These are phyloP conservation scores for Galerucella pusilla DNA, from an alignment of 2,888 invertebrate genomes.

Conservation along the genomic window DNA sequence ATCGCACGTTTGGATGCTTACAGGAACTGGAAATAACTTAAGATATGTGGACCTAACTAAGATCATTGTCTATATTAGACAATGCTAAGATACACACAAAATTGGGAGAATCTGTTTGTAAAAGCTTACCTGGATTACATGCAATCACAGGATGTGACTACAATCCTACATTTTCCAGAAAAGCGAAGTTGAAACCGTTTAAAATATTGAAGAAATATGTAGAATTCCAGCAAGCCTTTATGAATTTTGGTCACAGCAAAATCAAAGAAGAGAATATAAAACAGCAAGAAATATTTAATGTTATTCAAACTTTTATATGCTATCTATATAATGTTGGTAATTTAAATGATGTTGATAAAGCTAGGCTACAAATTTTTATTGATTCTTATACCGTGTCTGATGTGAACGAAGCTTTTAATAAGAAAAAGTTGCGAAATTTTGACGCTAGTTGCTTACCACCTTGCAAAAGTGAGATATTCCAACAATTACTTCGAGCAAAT, in stretches of 20 bases:
- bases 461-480: too few relatives aligned
- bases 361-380: slow-evolving; percentile 21
- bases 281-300: slow-evolving; percentile 16
- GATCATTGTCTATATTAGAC: too few relatives aligned
- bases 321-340: slow-evolving; percentile 23
- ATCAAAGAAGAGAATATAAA: slow-evolving; percentile 12
- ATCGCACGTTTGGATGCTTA: slow-evolving; percentile 32
- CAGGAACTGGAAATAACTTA: slow-evolving; percentile 34
- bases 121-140: slow-evolving; percentile 33
- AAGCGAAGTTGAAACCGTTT: slow-evolving; percentile 32
- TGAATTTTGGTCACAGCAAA: slow-evolving; percentile 6
- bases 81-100: slow-evolving; percentile 33
- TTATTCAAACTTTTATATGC: slow-evolving; percentile 25
- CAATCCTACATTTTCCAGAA: slow-evolving; percentile 18
- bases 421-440: too few relatives aligned
- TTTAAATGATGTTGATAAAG: slow-evolving; percentile 25
- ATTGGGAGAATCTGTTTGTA: slow-evolving; percentile 28
- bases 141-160: slow-evolving; percentile 33
- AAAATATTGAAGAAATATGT: slow-evolving; percentile 28
- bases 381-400: slow-evolving; percentile 13
- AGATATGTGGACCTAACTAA: slow-evolving; percentile 36
- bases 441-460: too few relatives aligned
- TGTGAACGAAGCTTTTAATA: too few relatives aligned
- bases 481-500: too few relatives aligned
- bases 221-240: slow-evolving; percentile 20